A percentile compares a stretch with the other conserved stretches of the same genome.
These are phyloP conservation scores for Hesperia comma DNA, from an alignment of 2,888 invertebrate genomes.

Conservation along the genomic window DNA sequence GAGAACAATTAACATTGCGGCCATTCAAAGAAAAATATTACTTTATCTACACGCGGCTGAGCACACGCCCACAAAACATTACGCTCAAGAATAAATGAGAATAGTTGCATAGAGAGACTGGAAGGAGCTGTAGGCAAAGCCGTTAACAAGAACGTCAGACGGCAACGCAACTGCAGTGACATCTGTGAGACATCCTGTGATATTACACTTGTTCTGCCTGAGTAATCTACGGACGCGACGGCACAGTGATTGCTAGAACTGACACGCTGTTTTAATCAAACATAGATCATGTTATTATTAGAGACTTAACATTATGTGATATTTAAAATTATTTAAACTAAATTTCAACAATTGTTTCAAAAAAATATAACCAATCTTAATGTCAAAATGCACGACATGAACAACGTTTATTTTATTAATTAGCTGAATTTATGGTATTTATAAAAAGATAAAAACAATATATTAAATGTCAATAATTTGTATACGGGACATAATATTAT, in stretches of 20 bases:
- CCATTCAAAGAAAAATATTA: slow-evolving; percentile 18
- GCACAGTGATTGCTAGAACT: slow-evolving; percentile 42
- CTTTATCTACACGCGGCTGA: slow-evolving; percentile 21
- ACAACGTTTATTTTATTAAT: too few relatives aligned
- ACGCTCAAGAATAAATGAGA: slow-evolving; percentile 46
- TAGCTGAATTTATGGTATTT: too few relatives aligned
- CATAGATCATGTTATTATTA: too few relatives aligned
- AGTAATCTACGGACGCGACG: slow-evolving; percentile 45
- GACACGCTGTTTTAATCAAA: slow-evolving; percentile 7
- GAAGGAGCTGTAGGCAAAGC: slow-evolving; percentile 54
- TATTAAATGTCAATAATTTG: too few relatives aligned
- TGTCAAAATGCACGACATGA: too few relatives aligned
- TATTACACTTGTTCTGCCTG: slow-evolving; percentile 74
- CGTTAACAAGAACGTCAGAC: slow-evolving; percentile 78
- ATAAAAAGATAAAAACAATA: too few relatives aligned
- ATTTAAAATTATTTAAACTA: too few relatives aligned
- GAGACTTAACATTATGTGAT: too few relatives aligned
- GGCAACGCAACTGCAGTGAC: slow-evolving; percentile 68
- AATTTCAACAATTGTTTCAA: too few relatives aligned
- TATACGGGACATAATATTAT: too few relatives aligned
- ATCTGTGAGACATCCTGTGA: slow-evolving; percentile 71
- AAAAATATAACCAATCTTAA: too few relatives aligned
- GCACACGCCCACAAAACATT: slow-evolving; percentile 25
- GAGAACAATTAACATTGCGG: background rate
- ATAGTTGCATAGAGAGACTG: slow-evolving; percentile 51